A percentile compares a stretch with the other conserved stretches of the same genome.
Conservation (phyloP, 2,113 vertebrate species). For the Malurus alboscapulatus region DNA sequence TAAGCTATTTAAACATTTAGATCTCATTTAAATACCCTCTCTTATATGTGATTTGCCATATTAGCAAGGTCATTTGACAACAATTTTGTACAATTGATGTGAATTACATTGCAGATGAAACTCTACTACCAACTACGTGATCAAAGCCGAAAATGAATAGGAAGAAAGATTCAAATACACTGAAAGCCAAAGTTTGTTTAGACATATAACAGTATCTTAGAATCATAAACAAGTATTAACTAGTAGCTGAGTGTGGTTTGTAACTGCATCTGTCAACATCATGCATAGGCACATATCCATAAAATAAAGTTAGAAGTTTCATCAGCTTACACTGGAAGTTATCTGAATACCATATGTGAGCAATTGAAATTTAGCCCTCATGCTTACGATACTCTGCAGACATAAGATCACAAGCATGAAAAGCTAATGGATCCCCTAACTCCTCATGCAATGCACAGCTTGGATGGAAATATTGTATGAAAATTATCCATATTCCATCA, state of each 20-base stretch:
- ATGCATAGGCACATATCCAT: background rate
- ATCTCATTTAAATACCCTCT: conserved; percentile 45
- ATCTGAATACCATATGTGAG: background rate
- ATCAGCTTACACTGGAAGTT: background rate
- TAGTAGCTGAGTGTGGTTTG: background rate
- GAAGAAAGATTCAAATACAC: background rate
- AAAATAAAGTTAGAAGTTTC: background rate
- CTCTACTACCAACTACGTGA: background rate
- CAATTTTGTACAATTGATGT: conserved; percentile 7
- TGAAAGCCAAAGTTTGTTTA: background rate
- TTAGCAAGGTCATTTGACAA: conserved; percentile 37
- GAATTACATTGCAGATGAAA: conserved; percentile 9
- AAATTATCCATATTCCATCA: background rate
- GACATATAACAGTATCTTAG: background rate
- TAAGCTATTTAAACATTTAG: conserved; percentile 60
- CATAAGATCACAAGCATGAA: background rate
- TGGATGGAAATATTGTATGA: background rate
- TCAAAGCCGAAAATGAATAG: background rate
- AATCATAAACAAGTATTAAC: background rate
- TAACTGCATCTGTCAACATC: background rate
- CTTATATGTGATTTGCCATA: conserved; percentile 24
- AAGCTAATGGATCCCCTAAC: background rate
- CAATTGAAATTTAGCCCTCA: background rate
- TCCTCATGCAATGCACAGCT: background rate
- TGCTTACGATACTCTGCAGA: background rate